These are phyloP conservation scores for Hypsopygia costalis DNA, from an alignment of 2,888 invertebrate genomes.

Conservation along the genomic window DNA sequence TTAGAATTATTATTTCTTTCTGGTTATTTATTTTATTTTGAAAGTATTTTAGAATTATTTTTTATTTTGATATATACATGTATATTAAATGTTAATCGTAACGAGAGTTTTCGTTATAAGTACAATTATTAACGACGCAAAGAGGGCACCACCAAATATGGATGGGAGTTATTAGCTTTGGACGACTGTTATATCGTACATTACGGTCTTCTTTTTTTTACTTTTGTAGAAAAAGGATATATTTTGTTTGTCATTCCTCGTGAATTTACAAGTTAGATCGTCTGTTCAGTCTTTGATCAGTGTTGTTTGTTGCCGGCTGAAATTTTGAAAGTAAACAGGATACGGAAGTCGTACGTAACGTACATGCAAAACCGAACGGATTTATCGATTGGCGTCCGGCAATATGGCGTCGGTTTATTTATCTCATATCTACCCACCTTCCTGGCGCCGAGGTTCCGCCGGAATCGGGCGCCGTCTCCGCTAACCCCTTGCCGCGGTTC, in stretches of 20 bases:
- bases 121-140: too few species aligned
- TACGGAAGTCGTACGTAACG: constrained; percentile 66
- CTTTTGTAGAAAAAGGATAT: too few species aligned
- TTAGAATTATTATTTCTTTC: too few species aligned
- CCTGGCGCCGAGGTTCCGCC: constrained; percentile 75
- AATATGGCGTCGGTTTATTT: constrained; percentile 74
- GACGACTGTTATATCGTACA: too few species aligned
- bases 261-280: not conserved
- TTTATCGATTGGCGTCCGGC: constrained; percentile 72
- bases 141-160: too few species aligned
- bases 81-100: too few species aligned
- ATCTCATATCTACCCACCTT: constrained; percentile 62
- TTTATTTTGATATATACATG: too few species aligned
- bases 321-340: constrained; percentile 61
- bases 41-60: too few species aligned
- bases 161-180: too few species aligned
- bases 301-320: constrained; percentile 13
- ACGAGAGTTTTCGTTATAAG: too few species aligned
- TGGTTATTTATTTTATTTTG: too few species aligned
- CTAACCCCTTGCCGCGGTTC: constrained; percentile 77
- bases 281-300: not conserved
- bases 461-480: constrained; percentile 77
- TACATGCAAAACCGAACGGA: constrained; percentile 72
- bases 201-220: not conserved
- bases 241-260: constrained; percentile 1